Base-by-base conservation (phyloP, 1,140 invertebrate genomes). In the Centruroides sculpturatus region DNA sequence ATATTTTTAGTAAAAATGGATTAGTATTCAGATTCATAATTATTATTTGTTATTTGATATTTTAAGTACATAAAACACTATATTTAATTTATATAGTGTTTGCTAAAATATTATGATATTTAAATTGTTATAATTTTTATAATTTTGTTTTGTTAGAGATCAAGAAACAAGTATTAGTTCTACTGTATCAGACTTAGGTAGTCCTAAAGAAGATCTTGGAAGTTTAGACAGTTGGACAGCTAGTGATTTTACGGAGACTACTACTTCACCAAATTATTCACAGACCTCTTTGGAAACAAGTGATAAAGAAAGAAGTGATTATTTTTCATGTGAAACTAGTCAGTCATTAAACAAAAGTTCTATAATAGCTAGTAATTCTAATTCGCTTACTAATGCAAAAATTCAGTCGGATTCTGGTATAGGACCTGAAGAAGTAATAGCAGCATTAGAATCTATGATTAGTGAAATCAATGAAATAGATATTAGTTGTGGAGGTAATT, bases 371-470 rank as follows among this genome's bases (percentile, higher is more conserved):
- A 46, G 62, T 11, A 47, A 23, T 47, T 57, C 60, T 41, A 12
- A 34, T 35, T 7, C 46, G 8, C 47, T 35, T 10, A 59, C 56
- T 59, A 58, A 59, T 57, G 58, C 49, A 9, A 57, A 65, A 47
- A 62, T 57, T 36, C 65, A 66, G 51, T 52, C 59, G 23, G 64
- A 66, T 62, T 67, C 66, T 48, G 66, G 66, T 9, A 66, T 67
- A 53, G 66, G 66, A 34, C 64, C 66, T 7, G 66, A 67, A 51
- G 66, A 67, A 60, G 65, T 67, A 23, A 59, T 57, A 23, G 66
- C 66, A 50, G 65, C 66, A 10, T 60, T 67, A 13, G 66, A 67
- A 48, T 61, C 63, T 46, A 67, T 64, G 64, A 66, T 66, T 41
- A 56, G 61, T 59, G 66, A 59, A 35, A 59, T 67, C 48, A 61